These are phyloP conservation scores for Diuraphis noxia DNA, from an alignment of 1,140 invertebrate genomes.

Conservation along the genomic window DNA sequence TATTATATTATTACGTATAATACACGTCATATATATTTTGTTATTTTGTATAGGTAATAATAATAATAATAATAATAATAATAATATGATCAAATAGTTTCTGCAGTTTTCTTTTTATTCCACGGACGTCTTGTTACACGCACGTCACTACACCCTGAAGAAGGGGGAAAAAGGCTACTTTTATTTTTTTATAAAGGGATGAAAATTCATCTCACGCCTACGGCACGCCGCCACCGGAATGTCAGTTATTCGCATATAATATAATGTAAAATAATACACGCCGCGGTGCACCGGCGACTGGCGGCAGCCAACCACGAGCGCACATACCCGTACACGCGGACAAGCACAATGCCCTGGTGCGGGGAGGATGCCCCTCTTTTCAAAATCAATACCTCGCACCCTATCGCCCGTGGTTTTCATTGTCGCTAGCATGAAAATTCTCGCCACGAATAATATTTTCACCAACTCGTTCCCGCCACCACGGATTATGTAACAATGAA, in stretches of 20 bases:
- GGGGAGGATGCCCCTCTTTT: slow-evolving; percentile 17
- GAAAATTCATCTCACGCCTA: not conserved
- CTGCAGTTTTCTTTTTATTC: not conserved
- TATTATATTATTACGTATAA: not conserved
- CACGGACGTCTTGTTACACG: not conserved
- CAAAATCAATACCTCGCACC: slow-evolving; percentile 46
- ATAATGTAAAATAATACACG: not conserved
- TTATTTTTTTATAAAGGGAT: not conserved
- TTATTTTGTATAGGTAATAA: not conserved
- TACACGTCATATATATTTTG: not conserved
- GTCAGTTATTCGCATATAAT: not conserved
- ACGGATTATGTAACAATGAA: not conserved
- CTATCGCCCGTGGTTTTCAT: slow-evolving; percentile 38
- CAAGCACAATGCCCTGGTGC: not conserved
- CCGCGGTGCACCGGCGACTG: not conserved
- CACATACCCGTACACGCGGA: not conserved
- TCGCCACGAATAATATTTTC: not conserved
- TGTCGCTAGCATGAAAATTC: slow-evolving; percentile 22
- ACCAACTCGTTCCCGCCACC: not conserved
- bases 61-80: not conserved
- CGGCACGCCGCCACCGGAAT: not conserved
- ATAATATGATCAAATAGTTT: not conserved
- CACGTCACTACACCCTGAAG: not conserved
- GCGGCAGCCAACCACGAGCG: slow-evolving; percentile 1
- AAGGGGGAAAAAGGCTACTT: not conserved